Evolutionary conservation across 2,113 vertebrate species (phyloP), one percentile per base, ranked within the genome.

Genomic region (Dissostichus mawsoni): DNA sequence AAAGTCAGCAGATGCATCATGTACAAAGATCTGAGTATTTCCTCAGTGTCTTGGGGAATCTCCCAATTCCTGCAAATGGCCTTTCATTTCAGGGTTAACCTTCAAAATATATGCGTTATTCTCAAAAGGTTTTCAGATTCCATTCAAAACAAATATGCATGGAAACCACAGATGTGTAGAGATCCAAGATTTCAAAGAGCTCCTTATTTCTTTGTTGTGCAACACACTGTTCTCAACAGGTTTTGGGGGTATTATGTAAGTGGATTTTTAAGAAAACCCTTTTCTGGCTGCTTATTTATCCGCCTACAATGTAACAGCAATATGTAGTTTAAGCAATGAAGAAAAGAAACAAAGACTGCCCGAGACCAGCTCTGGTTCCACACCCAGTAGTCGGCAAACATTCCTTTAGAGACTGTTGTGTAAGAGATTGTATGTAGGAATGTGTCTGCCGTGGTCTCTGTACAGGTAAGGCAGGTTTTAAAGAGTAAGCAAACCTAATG

Each of bases 1-100:
- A 0, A 63, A 74, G 53, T 44, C 65, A 84, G 25, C 64, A 23
- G 23, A 44, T 2, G 36, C 68, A 5, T 62, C 53, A 57, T 66
- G 17, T 2, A 23, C 8, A 51, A 20, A 48, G 8, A 58, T 73
- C 56, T 51, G 41, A 72, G 33, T 51, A 47, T 47, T 10, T 47
- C 45, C 45, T 11, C 45, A 47, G 45, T 13, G 47, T 48, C 47
- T 12, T 11, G 47, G 47, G 47, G 12, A 47, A 48, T 48, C 47
- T 41, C 36, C 36, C 36, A 36, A 36, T 36, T 36, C 36, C 36
- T 36, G 36, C 36, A 36, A 36, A 36, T 7, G 36, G 5, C 5
- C 5, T 41, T 41, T 41, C 36, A 41, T 41, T 41, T 13, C 47
- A 48, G 47, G 47, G 13, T 12, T 12, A 48, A 48, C 47, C 47